phyloP scores from a whole-genome alignment of 2,113 vertebrate species.

The Puffinus mauretanicus region DNA sequence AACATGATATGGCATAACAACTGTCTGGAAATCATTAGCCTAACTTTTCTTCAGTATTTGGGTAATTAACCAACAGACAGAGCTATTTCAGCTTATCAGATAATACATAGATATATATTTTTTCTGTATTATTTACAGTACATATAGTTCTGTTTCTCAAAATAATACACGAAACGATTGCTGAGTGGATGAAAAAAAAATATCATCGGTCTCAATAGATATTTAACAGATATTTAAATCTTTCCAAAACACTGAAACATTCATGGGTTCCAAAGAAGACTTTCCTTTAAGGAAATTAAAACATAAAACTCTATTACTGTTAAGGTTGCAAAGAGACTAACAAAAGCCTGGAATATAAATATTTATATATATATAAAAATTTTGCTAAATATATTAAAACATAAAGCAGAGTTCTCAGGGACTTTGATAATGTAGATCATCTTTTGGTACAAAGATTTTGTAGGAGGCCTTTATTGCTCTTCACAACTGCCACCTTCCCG shows the following conservation, averaged over 20 bases:
- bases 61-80: slow-evolving; percentile 57
- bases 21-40: slow-evolving; percentile 63
- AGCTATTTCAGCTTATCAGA: slow-evolving; percentile 50
- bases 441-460: neutral
- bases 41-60: slow-evolving; percentile 47
- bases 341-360: slow-evolving; percentile 19
- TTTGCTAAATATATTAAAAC: neutral
- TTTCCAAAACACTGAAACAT: slow-evolving; percentile 44
- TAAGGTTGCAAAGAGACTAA: slow-evolving; percentile 25
- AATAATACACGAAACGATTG: neutral
- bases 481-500: neutral
- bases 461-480: neutral
- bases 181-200: neutral
- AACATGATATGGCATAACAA: slow-evolving; percentile 54
- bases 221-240: slow-evolving; percentile 40
- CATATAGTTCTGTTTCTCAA: neutral
- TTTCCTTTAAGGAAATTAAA: slow-evolving; percentile 62
- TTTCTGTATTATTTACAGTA: slow-evolving; percentile 14
- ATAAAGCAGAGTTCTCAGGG: neutral
- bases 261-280: slow-evolving; percentile 18
- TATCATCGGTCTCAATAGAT: neutral
- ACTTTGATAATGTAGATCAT: neutral
- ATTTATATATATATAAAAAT: neutral
- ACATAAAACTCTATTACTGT: slow-evolving; percentile 29
- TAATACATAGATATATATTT: neutral